Evolutionary conservation across 2,888 invertebrate genomes (phyloP), one percentile per base, ranked within the genome.

Genomic region (Tachina grossa): DNA sequence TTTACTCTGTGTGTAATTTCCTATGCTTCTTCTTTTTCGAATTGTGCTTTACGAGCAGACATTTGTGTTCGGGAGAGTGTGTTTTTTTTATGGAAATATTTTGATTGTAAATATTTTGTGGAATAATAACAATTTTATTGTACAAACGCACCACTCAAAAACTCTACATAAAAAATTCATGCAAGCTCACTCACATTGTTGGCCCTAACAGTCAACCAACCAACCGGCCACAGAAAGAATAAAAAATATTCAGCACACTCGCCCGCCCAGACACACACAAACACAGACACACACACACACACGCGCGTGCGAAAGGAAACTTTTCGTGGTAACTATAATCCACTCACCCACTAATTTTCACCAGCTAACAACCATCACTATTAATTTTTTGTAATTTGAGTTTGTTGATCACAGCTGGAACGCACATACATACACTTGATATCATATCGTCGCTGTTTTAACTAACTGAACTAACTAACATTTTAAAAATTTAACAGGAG

Each of bases 111-210:
- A 49, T 49, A 71, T 75, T 71, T 47, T 65, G n/a, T 71, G 59
- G 66, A 68, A 80, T 45, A 77, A 84, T 72, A 80, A 75, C 68
- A 79, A 83, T 65, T 79, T 74, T 68, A 59, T 77, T 78, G 82
- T 74, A 82, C 82, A 78, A 85, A 83, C 83, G 79, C 85, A 85
- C 61, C 82, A 76, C 71, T 47, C 74, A 63, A 72, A 80, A 78
- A 85, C 68, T 79, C 68, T 47, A 53, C 51, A 66, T 22, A 14
- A 49, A 75, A 78, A 63, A 55, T 77, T 31, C 57, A 61, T 74
- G 61, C 45, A 53, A 65, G 11, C 81, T 75, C 80, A 49, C 72
- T 68, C 31, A 31, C 5, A 51, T 78, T 69, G 47, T 68, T 66
- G 41, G 19, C 45, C 39, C 41, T 74, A 72, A 65, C 59, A 74